Percentiles rank a stretch among this genome's conserved stretches.
Conservation (phyloP, 2,113 vertebrate species). For the Cichladusa arquata region DNA sequence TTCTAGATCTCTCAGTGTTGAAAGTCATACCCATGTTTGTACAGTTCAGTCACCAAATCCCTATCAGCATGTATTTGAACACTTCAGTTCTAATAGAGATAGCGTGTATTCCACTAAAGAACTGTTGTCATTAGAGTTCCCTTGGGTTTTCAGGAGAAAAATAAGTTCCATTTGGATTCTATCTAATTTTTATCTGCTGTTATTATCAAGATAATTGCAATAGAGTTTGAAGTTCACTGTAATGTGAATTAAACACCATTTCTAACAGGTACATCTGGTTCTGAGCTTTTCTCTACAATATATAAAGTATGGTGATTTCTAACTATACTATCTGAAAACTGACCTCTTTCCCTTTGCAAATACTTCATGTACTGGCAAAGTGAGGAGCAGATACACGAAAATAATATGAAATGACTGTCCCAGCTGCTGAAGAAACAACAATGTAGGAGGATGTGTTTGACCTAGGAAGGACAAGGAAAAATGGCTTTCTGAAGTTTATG, state of each 20-base stretch:
- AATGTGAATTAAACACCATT: not conserved
- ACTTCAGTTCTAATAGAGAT: not conserved
- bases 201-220: not conserved
- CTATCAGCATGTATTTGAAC: not conserved
- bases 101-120: not conserved
- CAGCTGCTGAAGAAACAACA: not conserved
- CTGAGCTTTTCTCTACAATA: not conserved
- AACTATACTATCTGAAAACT: not conserved
- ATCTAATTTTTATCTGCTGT: not conserved
- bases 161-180: not conserved
- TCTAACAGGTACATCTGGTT: not conserved
- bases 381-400: not conserved
- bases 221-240: not conserved
- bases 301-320: not conserved
- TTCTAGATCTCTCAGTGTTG: not conserved
- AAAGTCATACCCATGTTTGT: not conserved
- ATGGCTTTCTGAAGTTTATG: not conserved
- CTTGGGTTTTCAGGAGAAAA: not conserved
- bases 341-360: not conserved
- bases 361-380: not conserved
- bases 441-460: not conserved
- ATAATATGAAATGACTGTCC: slow-evolving; percentile 8
- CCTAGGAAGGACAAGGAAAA: not conserved
- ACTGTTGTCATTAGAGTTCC: not conserved
- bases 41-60: not conserved